These are phyloP conservation scores for Empis stercorea DNA, from an alignment of 2,888 invertebrate species.

Conservation along the genomic window DNA sequence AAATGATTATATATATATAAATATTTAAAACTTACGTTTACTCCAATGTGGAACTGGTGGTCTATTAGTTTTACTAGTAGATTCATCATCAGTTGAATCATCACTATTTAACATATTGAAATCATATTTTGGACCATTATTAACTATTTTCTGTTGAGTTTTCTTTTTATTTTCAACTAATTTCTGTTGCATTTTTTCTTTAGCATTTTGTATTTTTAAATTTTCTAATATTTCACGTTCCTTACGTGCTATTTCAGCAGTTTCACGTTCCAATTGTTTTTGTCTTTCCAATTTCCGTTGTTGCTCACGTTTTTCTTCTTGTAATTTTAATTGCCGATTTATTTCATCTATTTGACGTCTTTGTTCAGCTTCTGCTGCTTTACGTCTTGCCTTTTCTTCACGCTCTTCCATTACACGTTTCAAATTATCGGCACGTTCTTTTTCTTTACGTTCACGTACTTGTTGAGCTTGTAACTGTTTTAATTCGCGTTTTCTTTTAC, in stretches of 20 bases:
- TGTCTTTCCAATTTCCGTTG: conserved; percentile 15
- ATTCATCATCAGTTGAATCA: conserved; percentile 37
- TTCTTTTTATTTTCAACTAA: conserved; percentile 14
- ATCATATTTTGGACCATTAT: conserved; percentile 20
- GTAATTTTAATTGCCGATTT: conserved; percentile 25
- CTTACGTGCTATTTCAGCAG: conserved; percentile 20
- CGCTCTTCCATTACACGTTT: conserved; percentile 30
- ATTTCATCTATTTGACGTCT: conserved; percentile 29
- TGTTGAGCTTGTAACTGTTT: conserved; percentile 31
- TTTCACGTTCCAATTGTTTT: conserved; percentile 14
- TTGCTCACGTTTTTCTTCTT: conserved; percentile 21
- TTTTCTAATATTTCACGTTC: conserved; percentile 26
- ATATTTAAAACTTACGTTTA: conserved; percentile 26
- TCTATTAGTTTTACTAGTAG: conserved; percentile 25
- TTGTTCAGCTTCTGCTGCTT: conserved; percentile 25
- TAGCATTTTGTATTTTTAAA: conserved; percentile 21
- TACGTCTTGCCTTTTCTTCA: conserved; percentile 30
- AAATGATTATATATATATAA: background rate
- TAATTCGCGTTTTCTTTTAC: conserved; percentile 30
- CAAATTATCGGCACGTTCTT: conserved; percentile 30
- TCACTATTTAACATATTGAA: conserved; percentile 36
- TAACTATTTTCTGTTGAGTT: conserved; percentile 23
- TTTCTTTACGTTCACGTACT: conserved; percentile 31
- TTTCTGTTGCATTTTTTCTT: conserved; percentile 9
- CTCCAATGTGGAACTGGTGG: conserved; percentile 36